Evolutionary conservation across 2,113 vertebrate species (phyloP), one percentile per base, ranked within the genome.

Genomic region (Lophochroa leadbeateri): DNA sequence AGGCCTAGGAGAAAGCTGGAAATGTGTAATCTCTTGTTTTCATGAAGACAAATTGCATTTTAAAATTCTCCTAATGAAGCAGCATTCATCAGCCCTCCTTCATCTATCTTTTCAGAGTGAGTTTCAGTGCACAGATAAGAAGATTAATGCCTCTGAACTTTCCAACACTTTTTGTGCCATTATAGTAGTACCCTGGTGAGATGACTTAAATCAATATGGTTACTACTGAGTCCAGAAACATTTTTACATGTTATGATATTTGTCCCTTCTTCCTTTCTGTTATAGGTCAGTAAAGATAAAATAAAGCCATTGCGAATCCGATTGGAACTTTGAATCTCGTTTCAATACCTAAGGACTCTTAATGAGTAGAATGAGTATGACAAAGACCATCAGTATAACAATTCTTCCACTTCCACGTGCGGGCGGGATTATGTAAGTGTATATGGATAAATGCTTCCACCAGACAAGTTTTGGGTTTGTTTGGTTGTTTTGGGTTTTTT

Each of bases 11-110:
- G 88, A 97, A 97, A 97, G 91, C 90, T 95, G 94, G 94, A 97
- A 97, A 98, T 97, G 92, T 97, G 86, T 90, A 98, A 97, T 97
- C 91, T 90, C 88, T 97, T 29, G 63, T 97, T 97, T 97, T 98
- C 97, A 98, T 97, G 96, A 97, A 98, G 98, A 98, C 94, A 98
- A 98, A 98, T 98, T 97, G 65, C 95, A 95, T 98, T 98, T 98
- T 98, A 96, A 98, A 98, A 98, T 97, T 98, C 97, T 98, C 64
- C 75, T 98, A 98, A 98, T 98, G 98, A 98, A 98, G 94, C 93
- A 94, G 85, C 94, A 97, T 98, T 98, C 96, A 97, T 98, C 98
- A 98, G 96, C 85, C 67, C 94, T 95, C 94, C 86, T 97, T 97
- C 97, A 97, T 98, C 96, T 97, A 94, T 97, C 97, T 98, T 98